Percentiles rank a stretch among this genome's conserved stretches.
phyloP scores from a whole-genome alignment of 1,140 invertebrate genomes.

The Tribolium madens region DNA sequence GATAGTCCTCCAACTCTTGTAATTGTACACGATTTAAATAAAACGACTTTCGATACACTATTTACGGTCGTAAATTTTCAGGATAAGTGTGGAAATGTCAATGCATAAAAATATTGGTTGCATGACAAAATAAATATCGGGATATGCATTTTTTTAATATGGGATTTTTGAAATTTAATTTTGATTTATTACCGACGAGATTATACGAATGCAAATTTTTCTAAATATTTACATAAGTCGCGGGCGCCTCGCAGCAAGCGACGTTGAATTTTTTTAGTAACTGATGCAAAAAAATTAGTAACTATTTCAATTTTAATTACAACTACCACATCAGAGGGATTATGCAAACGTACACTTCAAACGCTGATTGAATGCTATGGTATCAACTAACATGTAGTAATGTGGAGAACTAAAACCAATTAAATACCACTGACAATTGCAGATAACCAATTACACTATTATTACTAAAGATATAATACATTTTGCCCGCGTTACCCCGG shows the following conservation, averaged over 20 bases:
- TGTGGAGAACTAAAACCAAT: neutral
- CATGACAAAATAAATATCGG: no score
- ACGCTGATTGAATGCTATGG: neutral
- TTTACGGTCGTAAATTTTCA: neutral
- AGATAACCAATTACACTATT: no score
- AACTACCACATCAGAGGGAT: neutral
- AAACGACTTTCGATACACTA: neutral
- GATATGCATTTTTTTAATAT: neutral
- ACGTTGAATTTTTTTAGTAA: neutral
- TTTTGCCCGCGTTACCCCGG: neutral
- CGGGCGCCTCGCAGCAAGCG: neutral
- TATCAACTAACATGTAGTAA: neutral
- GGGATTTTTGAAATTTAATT: conserved; percentile 21
- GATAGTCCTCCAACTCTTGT: neutral
- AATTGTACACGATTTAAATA: neutral
- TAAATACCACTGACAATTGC: neutral
- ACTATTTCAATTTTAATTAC: neutral
- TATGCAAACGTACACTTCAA: neutral
- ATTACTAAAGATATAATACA: no score
- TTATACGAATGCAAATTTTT: conserved; percentile 28
- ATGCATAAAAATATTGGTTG: neutral
- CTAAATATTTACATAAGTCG: neutral
- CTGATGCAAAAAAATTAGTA: conserved; percentile 5
- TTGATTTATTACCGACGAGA: conserved; percentile 4
- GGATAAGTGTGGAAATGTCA: neutral